A percentile compares a stretch with the other conserved stretches of the same genome.
These are phyloP conservation scores for Lepilemur septentrionalis DNA, from an alignment of 2,797 vertebrate species.

Conservation along the genomic window DNA sequence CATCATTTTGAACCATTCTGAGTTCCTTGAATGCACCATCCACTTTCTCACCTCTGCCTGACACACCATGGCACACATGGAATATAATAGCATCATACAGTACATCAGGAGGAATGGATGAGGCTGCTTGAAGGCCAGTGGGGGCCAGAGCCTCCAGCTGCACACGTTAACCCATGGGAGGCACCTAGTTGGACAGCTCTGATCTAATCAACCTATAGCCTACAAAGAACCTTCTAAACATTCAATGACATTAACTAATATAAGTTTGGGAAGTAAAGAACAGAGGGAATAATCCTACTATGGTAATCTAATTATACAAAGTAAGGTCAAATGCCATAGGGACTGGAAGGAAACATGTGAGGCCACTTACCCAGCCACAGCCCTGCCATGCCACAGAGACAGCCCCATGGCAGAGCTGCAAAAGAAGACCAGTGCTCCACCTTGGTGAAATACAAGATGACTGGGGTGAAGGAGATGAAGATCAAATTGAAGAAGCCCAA, in stretches of 20 bases:
- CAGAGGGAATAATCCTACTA: not conserved
- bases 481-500: slow-evolving; percentile 98
- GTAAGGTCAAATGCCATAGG: not conserved
- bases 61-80: not conserved
- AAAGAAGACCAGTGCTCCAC: slow-evolving; percentile 98
- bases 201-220: not conserved
- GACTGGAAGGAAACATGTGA: not conserved
- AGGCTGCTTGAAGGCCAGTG: not conserved
- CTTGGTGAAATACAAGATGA: slow-evolving; percentile 97
- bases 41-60: not conserved
- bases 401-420: slow-evolving; percentile 96
- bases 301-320: not conserved
- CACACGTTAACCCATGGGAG: not conserved
- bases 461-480: slow-evolving; percentile 96
- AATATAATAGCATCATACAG: not conserved
- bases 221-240: not conserved
- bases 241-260: not conserved
- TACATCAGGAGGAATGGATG: not conserved
- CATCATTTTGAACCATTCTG: not conserved
- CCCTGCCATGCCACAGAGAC: slow-evolving; percentile 95
- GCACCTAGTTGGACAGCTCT: not conserved
- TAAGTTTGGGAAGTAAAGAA: not conserved
- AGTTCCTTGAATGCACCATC: not conserved
- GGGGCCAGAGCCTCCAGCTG: not conserved
- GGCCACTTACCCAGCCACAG: slow-evolving; percentile 94